A percentile compares a stretch with the other conserved stretches of the same genome.
Evolutionary conservation across 2,113 vertebrate genomes (phyloP).

Genomic region (Rhea pennata): DNA sequence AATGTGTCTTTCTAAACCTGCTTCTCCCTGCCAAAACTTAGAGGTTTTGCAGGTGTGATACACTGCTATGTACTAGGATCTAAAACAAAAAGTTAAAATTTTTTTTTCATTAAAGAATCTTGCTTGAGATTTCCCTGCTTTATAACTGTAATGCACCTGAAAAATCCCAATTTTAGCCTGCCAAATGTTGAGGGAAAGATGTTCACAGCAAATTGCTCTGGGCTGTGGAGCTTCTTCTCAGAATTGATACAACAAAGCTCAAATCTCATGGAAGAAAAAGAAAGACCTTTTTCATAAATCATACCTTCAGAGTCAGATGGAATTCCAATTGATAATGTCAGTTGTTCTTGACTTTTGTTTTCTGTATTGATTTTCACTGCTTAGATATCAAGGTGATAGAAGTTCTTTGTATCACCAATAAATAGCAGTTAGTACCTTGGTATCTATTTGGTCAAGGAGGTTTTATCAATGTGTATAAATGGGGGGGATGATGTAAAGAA

Average conservation of each 20-base stretch:
- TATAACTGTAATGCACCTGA: background rate
- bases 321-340: background rate
- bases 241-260: background rate
- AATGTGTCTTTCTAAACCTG: background rate
- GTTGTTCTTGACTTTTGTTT: slow-evolving; percentile 1
- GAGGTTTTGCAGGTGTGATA: background rate
- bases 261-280: background rate
- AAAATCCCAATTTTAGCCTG: background rate
- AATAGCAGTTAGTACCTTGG: background rate
- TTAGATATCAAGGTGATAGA: background rate
- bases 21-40: background rate
- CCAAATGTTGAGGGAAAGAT: background rate
- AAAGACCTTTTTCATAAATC: background rate
- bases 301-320: background rate
- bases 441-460: background rate
- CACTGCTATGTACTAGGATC: accelerated
- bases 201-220: background rate
- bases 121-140: background rate
- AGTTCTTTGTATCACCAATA: background rate
- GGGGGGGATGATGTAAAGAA: too few species aligned
- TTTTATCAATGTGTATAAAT: background rate
- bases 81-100: background rate
- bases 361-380: background rate
- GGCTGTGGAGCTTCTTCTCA: background rate
- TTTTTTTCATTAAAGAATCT: background rate